phyloP scores from a whole-genome alignment of 2,888 invertebrate genomes.

The Protula sp. region DNA sequence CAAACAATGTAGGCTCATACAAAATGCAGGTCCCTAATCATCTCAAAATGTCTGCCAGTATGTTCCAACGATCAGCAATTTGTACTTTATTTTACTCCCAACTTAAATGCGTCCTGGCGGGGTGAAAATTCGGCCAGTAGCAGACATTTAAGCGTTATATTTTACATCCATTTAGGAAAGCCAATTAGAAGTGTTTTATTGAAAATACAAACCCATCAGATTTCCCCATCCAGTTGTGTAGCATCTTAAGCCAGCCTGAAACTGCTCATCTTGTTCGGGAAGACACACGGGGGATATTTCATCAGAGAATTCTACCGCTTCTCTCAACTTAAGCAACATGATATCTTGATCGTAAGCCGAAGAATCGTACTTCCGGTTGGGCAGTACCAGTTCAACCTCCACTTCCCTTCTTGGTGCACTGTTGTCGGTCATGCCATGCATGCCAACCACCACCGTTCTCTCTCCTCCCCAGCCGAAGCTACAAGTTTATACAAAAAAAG shows the following conservation, averaged over 20 bases:
- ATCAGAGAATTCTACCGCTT: conserved; percentile 10
- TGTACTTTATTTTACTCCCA: too few relatives aligned
- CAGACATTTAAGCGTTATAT: too few relatives aligned
- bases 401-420: background rate
- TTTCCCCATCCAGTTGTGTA: conserved; percentile 22
- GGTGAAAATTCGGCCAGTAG: too few relatives aligned
- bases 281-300: conserved; percentile 19
- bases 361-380: conserved; percentile 13
- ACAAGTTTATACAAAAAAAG: too few relatives aligned
- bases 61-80: too few relatives aligned
- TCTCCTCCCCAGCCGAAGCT: background rate
- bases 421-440: background rate
- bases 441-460: background rate
- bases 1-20: too few relatives aligned
- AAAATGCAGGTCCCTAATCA: too few relatives aligned
- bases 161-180: too few relatives aligned
- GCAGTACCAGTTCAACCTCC: conserved; percentile 7
- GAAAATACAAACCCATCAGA: background rate
- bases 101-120: too few relatives aligned
- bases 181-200: too few relatives aligned
- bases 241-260: conserved; percentile 9
- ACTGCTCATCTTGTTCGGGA: conserved; percentile 1
- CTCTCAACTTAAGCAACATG: conserved; percentile 13
- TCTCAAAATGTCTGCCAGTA: too few relatives aligned
- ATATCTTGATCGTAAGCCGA: conserved; percentile 13